Base-by-base conservation (phyloP, 2,113 vertebrate genomes). In the Leucosticte australis region DNA sequence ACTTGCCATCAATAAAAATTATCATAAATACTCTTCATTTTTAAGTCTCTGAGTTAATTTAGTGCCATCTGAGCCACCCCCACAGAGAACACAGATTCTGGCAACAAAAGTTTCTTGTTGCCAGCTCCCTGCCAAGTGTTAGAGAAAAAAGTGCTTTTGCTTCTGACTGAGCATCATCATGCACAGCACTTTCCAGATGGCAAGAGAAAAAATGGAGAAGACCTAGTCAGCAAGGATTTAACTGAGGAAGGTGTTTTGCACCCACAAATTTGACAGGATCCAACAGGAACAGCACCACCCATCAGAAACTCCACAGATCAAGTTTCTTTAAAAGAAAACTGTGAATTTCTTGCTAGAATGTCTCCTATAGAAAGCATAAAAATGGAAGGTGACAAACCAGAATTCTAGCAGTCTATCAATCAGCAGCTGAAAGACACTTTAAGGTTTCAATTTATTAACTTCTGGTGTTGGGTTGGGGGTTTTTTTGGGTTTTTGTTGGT, bases 21-120 rank as follows among this genome's bases (percentile, higher is more conserved):
- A 89, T 31, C 83, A 87, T 59, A 88, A 90, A 80, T 90, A 69
- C 63, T 93, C 91, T 33, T 83, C 44, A 88, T 68, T 94, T 94
- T 92, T 77, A 74, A 74, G 46, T 64, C 57, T 92, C 46, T 13
- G 6, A 95, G 90, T 97, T 97, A 97, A 96, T 95, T 89, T 91
- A 78, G 73, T 94, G 82, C 89, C 95, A 97, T 97, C 95, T 97
- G 98, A 98, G 74, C 96, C 97, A 97, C 96, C 83, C 95, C 97
- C 96, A 90, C 89, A 84, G 52, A 83, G 79, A 97, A 93, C 60
- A 89, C 19, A 15, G 57, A 90, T 96, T 96, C 96, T 97, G 94
- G 95, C 94, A 97, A 96, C 68, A 82, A 92, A 83, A 63, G 70
- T 84, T 89, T 92, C 87, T 90, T 84, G 39, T 78, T 94, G 94